Evolutionary conservation across 2,797 vertebrate genomes (phyloP).

Genomic region (Xiphorhynchus erythropygius): DNA sequence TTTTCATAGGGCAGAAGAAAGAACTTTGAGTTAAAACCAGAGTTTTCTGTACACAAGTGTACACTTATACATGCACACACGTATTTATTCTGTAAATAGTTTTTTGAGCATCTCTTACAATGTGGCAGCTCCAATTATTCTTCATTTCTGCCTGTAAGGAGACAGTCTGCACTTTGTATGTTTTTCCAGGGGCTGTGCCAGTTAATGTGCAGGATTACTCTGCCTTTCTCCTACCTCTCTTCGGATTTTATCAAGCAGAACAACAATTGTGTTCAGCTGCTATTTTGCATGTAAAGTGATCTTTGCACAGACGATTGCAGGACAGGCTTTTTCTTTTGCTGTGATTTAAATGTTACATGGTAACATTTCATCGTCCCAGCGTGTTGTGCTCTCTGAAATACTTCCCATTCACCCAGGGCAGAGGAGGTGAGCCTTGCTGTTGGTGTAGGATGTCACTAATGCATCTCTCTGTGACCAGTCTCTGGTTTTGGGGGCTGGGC

Average conservation of each 20-base stretch:
- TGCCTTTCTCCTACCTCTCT: background rate
- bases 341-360: background rate
- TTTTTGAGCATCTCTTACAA: background rate
- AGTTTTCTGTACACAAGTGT: background rate
- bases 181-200: background rate
- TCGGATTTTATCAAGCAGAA: slow-evolving; percentile 21
- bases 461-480: background rate
- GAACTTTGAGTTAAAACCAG: background rate
- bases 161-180: background rate
- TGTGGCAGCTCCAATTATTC: background rate
- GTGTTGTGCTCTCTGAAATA: background rate
- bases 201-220: background rate
- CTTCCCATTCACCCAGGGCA: background rate
- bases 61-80: background rate
- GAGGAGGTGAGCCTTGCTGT: background rate
- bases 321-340: background rate
- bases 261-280: slow-evolving; percentile 40
- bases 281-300: background rate
- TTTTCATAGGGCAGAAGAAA: background rate
- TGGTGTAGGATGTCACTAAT: background rate
- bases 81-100: background rate
- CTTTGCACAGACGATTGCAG: background rate
- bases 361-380: background rate
- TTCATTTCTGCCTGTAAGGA: background rate
- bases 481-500: background rate